Evolutionary conservation across 2,113 vertebrate species (phyloP).

Genomic region (Hylia prasina): DNA sequence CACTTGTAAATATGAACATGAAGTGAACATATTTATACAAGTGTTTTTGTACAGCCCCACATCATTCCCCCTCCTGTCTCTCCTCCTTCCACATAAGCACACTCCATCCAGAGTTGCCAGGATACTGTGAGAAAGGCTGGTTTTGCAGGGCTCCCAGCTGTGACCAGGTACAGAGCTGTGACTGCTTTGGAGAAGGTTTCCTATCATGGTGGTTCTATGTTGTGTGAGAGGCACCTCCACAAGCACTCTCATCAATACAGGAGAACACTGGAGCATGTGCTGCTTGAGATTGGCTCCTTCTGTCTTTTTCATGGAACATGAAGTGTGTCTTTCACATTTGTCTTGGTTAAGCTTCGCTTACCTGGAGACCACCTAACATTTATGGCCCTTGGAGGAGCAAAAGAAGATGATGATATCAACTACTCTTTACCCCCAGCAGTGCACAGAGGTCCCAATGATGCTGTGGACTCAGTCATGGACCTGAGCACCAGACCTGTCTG

Average conservation of each 20-base stretch:
- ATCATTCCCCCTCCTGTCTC: neutral
- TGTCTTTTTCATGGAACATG: accelerated
- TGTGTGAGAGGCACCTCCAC: accelerated
- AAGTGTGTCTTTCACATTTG: neutral
- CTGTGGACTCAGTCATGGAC: neutral
- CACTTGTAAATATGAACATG: neutral
- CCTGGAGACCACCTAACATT: neutral
- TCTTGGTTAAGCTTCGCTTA: neutral
- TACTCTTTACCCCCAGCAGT: neutral
- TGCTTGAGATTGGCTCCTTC: neutral
- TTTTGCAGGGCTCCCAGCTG: neutral
- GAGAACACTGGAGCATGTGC: neutral
- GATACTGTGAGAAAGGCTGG: neutral
- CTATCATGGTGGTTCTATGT: neutral
- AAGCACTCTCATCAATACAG: neutral
- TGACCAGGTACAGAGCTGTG: neutral
- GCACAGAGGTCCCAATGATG: neutral
- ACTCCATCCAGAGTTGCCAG: neutral
- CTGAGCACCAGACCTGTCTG: neutral
- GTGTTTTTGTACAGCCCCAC: neutral
- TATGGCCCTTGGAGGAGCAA: neutral
- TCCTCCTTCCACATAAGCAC: neutral
- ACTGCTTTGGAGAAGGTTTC: neutral
- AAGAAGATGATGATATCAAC: neutral
- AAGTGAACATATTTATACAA: neutral